Percentiles rank a stretch among this genome's conserved stretches.
Evolutionary conservation across 2,888 invertebrate genomes (phyloP).

Genomic region (Dynastes maya): DNA sequence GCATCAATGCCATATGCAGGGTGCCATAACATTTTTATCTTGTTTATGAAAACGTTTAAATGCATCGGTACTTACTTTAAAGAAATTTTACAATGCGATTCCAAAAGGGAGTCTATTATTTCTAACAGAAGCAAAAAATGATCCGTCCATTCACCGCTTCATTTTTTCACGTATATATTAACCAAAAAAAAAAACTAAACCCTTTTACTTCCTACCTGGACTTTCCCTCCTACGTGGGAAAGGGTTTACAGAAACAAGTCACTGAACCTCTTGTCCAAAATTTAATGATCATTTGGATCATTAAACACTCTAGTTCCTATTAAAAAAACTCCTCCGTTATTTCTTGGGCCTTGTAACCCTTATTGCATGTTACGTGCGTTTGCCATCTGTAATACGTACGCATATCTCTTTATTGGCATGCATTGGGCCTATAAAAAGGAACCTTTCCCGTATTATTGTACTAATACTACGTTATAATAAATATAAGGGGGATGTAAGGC

Average conservation of each 20-base stretch:
- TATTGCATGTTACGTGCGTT: constrained; percentile 11
- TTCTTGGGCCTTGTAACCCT: not conserved
- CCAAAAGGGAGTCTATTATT: constrained; percentile 53
- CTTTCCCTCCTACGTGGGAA: constrained; percentile 56
- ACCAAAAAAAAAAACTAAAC: constrained; percentile 42
- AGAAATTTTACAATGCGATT: constrained; percentile 43
- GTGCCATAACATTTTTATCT: constrained; percentile 20
- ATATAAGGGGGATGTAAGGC: not conserved
- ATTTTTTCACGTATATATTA: constrained; percentile 48
- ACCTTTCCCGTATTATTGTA: not conserved
- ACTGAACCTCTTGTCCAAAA: constrained; percentile 53
- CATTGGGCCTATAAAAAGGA: not conserved
- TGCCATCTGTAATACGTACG: constrained; percentile 30
- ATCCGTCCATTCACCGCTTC: constrained; percentile 52
- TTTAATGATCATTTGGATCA: constrained; percentile 46
- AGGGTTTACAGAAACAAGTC: constrained; percentile 55
- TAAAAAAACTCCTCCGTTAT: constrained; percentile 39
- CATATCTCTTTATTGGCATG: constrained; percentile 11
- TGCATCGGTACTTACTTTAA: constrained; percentile 5
- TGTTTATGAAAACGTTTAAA: constrained; percentile 33
- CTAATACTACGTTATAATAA: not conserved
- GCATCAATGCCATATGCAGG: constrained; percentile 4
- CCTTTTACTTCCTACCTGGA: constrained; percentile 59
- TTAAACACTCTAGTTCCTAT: constrained; percentile 40
- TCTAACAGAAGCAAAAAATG: constrained; percentile 54